A percentile compares a stretch with the other conserved stretches of the same genome.
phyloP scores from a whole-genome alignment of 2,888 invertebrate genomes.

The Acleris literana region DNA sequence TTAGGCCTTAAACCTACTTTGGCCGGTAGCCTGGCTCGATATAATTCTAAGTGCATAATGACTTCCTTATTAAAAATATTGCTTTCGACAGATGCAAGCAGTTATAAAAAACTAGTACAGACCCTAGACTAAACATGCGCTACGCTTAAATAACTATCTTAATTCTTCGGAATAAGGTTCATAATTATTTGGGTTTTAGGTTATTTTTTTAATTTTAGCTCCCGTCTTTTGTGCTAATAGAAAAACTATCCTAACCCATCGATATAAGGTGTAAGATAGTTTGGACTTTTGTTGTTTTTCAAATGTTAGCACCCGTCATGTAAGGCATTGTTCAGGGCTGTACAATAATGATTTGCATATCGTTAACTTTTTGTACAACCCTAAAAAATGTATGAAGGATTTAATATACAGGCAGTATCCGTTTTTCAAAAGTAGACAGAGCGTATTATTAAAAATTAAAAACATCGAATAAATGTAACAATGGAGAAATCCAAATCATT shows the following conservation, averaged over 20 bases:
- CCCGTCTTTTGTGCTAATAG: neutral
- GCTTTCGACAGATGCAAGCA: conserved; percentile 11
- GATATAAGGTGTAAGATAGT: neutral
- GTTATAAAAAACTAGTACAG: conserved; percentile 10
- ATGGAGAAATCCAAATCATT: too few species aligned
- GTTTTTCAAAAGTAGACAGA: neutral
- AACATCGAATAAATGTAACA: too few species aligned
- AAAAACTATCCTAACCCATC: neutral
- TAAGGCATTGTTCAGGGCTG: conserved; percentile 39
- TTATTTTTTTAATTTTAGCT: too few species aligned
- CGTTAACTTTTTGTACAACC: conserved; percentile 43
- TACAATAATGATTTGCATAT: conserved; percentile 43
- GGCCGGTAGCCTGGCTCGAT: neutral
- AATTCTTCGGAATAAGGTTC: too few species aligned
- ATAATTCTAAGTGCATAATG: neutral
- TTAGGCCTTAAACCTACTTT: neutral
- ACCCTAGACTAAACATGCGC: conserved; percentile 10
- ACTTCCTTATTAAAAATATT: conserved; percentile 14
- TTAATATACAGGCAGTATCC: conserved; percentile 18
- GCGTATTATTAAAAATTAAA: neutral
- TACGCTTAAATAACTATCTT: too few species aligned
- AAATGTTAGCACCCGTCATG: conserved; percentile 38
- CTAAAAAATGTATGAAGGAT: conserved; percentile 32
- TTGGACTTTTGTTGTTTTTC: conserved; percentile 26
- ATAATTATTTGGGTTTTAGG: too few species aligned